Evolutionary conservation across 2,797 vertebrate species (phyloP), one percentile per base, ranked within the genome.

Genomic region (Pangasius larnaudii): DNA sequence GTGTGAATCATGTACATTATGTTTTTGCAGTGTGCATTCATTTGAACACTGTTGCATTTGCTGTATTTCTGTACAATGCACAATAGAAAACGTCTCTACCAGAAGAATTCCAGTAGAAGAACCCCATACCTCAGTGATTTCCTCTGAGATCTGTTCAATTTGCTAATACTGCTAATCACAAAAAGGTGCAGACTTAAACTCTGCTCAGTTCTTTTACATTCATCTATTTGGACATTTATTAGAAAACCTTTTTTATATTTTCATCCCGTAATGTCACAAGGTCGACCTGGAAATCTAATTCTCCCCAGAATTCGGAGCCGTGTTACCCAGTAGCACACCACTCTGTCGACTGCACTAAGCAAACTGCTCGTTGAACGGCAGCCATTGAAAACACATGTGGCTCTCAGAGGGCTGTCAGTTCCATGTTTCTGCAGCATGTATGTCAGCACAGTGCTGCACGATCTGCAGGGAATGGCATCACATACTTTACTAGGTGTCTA

Each of bases 301-400:
- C 75, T 85, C 53, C 51, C 33, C 46, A 8, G 39, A 63, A 53
- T 69, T 36, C 63, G 9, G 79, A 61, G 58, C 77, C 30, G 56
- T 56, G 5, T 24, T 85, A 61, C 24, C 71, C 65, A 19, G 79
- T 80, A 84, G 74, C 86, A 49, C 56, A 59, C 36, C 24, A 90
- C n/a, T 83, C 89, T 92, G 91, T 79, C 89, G 91, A 88, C 72
- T 80, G 92, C 89, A 91, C 89, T 92, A 74, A 81, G 92, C 90
- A 86, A 89, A 33, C 91, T 89, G 84, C 46, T 91, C 91, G 91
- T 92, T 91, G 92, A 94, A 95, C 90, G 87, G 89, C 87, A 77
- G 89, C 81, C 89, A 95, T 95, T 95, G 91, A 91, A 95, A 95
- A 95, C 95, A 95, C 87, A 93, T 95, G 94, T 94, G 93, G 86